phyloP scores from a whole-genome alignment of 2,888 invertebrate species.

The Drosophila pegasa region DNA sequence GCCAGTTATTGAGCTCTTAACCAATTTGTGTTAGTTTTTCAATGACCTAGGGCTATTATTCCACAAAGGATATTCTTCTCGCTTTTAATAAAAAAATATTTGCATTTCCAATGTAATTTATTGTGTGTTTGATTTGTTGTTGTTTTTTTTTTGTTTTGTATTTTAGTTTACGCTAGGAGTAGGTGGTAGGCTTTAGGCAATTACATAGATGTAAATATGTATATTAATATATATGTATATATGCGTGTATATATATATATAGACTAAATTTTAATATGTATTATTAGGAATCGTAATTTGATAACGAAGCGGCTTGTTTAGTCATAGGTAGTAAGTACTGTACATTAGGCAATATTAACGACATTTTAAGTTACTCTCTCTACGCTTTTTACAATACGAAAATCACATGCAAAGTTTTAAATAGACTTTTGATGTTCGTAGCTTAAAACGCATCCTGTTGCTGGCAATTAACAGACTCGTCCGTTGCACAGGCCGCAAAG shows the following conservation, averaged over 20 bases:
- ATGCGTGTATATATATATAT: slow-evolving; percentile 9
- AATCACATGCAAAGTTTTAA: slow-evolving; percentile 50
- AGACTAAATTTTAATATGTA: slow-evolving; percentile 27
- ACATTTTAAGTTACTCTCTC: slow-evolving; percentile 22
- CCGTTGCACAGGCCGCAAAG: slow-evolving; percentile 13
- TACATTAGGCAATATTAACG: slow-evolving; percentile 45
- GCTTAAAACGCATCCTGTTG: slow-evolving; percentile 27
- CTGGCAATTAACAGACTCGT: slow-evolving; percentile 48
- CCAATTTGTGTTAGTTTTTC: too few species aligned
- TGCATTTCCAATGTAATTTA: slow-evolving; percentile 37
- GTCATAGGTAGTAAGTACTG: slow-evolving; percentile 46
- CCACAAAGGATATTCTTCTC: not conserved
- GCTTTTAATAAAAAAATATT: slow-evolving; percentile 5
- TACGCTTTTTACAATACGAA: slow-evolving; percentile 63
- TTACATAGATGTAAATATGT: slow-evolving; percentile 16
- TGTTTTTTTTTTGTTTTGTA: slow-evolving; percentile 16
- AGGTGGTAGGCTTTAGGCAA: slow-evolving; percentile 46
- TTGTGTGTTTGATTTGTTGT: slow-evolving; percentile 35
- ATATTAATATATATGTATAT: slow-evolving; percentile 17
- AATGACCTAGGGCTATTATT: too few species aligned
- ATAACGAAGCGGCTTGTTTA: slow-evolving; percentile 45
- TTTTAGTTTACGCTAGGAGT: slow-evolving; percentile 43
- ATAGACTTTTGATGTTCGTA: slow-evolving; percentile 11
- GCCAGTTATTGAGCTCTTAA: not conserved
- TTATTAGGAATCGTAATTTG: slow-evolving; percentile 40